Evolutionary conservation across 2,888 invertebrate genomes (phyloP), one percentile per base, ranked within the genome.

Genomic region (Eurytoma adleriae): DNA sequence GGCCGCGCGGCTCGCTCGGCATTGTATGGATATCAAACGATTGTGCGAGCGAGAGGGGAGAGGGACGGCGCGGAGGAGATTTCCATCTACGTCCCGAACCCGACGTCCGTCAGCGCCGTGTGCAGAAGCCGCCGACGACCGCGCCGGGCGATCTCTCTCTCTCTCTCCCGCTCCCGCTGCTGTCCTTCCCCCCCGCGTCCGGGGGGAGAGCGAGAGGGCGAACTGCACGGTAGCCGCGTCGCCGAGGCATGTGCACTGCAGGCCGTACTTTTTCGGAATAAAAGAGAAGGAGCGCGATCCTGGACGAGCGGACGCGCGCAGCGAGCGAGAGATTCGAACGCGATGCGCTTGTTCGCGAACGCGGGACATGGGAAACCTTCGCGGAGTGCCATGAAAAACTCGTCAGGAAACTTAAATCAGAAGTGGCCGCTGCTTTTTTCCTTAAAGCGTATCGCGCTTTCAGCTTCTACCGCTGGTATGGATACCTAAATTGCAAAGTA

Each of bases 1-100:
- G 79, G 77, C 83, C 82, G 86, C 84, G 84, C 40, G 24, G 24
- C 24, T 24, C 1, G 40, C 84, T 84, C 85, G 83, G 86, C 87
- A 88, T 89, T 88, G 88, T 88, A 88, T 85, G 85, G 85, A 86
- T 86, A 86, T 86, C 84, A 84, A 85, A 86, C 78, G 83, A 84
- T 84, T 84, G 84, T 83, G 75, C 77, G 66, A 48, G 50, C 80
- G 80, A 80, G 83, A 72, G 82, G 79, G 81, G 52, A 27, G 69
- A 56, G 61, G 61, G 83, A 77, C 80, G n/a, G 81, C 79, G 78
- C 80, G 74, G 79, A 75, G 74, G 78, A 82, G 85, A 85, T 85
- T 84, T 80, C 77, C 84, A 84, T 85, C 84, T 84, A 79, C 83
- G 83, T 83, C 82, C 82, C 79, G 83, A 83, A 54, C 81, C 80